Conservation (phyloP, 2,797 vertebrate species). For the Columba guinea region DNA sequence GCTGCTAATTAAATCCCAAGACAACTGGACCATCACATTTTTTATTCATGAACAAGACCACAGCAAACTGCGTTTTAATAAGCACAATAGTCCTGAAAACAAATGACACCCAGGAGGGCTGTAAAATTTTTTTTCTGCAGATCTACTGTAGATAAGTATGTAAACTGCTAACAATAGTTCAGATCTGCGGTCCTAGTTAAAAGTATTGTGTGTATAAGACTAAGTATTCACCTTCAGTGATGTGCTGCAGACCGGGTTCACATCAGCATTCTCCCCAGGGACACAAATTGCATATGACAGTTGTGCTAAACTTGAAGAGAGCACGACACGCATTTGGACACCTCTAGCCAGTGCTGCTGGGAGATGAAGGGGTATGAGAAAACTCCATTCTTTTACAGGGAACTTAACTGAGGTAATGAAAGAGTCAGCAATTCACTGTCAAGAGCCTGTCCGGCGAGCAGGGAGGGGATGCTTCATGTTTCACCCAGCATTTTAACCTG, state of each 20-base stretch:
- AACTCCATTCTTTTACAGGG: not conserved
- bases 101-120: not conserved
- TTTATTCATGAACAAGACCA: conserved; percentile 53
- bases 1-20: conserved; percentile 62
- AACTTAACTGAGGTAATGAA: not conserved
- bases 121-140: not conserved
- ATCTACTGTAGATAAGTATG: not conserved
- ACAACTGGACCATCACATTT: not conserved
- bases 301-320: not conserved
- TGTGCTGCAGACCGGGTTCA: not conserved
- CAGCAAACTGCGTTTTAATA: conserved; percentile 64
- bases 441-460: not conserved
- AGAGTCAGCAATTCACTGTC: not conserved
- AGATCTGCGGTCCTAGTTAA: not conserved
- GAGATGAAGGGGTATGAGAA: not conserved
- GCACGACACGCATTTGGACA: not conserved
- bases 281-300: not conserved
- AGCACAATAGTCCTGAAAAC: conserved; percentile 36
- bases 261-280: not conserved
- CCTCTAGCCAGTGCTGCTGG: not conserved
- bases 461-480: not conserved
- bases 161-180: not conserved
- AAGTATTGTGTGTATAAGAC: not conserved
- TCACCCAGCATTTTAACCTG: not conserved
- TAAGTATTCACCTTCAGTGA: not conserved